Percentiles rank a stretch among this genome's conserved stretches.
Evolutionary conservation across 2,113 vertebrate species (phyloP).

Genomic region (Datnioides undecimradiatus): DNA sequence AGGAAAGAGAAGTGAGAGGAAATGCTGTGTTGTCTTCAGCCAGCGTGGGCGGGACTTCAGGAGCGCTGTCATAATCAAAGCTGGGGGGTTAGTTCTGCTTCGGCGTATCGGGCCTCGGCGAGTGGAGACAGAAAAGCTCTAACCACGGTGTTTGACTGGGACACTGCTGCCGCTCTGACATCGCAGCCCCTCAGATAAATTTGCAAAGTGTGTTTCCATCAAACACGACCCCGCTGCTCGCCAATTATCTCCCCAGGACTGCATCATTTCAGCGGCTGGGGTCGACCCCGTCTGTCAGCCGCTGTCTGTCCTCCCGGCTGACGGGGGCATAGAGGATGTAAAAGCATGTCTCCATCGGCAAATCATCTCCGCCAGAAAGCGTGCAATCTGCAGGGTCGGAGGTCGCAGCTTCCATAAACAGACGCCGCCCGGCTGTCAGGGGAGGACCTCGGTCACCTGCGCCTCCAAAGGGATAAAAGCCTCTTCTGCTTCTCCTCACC

Average conservation of each 20-base stretch:
- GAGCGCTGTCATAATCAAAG: constrained; percentile 53
- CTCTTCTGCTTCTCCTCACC: constrained; percentile 3
- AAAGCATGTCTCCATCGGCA: constrained; percentile 63
- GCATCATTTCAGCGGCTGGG: constrained; percentile 56
- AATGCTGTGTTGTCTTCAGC: constrained; percentile 21
- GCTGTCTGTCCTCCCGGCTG: constrained; percentile 46
- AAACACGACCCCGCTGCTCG: constrained; percentile 74
- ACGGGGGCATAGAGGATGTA: constrained; percentile 37
- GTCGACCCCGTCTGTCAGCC: constrained; percentile 70
- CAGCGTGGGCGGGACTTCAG: constrained; percentile 12
- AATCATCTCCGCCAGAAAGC: constrained; percentile 73
- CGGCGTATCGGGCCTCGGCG: constrained; percentile 25
- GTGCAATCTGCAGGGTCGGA: constrained; percentile 68
- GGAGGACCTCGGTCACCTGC: constrained; percentile 24
- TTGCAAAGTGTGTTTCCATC: constrained; percentile 79
- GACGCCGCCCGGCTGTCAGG: constrained; percentile 40
- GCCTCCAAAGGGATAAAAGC: constrained; percentile 10
- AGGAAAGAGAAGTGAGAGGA: neutral
- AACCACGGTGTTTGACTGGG: constrained; percentile 63
- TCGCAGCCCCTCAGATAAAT: constrained; percentile 59
- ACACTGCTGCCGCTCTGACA: constrained; percentile 55
- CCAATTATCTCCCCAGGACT: constrained; percentile 75
- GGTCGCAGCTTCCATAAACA: constrained; percentile 61
- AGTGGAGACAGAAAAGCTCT: constrained; percentile 52
- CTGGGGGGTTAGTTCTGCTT: constrained; percentile 47